phyloP scores from a whole-genome alignment of 2,113 vertebrate species.

The Rostratula benghalensis region DNA sequence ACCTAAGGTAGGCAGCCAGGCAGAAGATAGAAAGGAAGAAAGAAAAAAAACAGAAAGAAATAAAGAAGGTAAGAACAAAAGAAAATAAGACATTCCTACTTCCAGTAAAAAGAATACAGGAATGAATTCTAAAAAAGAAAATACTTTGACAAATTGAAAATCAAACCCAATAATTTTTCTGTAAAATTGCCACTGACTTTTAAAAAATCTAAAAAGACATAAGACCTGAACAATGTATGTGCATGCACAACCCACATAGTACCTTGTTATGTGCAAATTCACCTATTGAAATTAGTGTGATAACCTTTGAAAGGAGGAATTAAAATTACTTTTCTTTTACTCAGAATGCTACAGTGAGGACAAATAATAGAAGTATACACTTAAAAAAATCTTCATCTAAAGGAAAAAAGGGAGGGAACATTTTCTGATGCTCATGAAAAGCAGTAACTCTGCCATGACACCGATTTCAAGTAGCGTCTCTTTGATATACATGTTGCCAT shows the following conservation, averaged over 20 bases:
- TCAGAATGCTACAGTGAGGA: background rate
- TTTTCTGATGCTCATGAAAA: constrained; percentile 10
- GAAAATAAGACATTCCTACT: background rate
- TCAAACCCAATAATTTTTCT: background rate
- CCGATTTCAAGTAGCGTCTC: background rate
- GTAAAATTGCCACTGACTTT: background rate
- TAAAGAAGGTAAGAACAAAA: background rate
- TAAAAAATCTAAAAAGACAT: background rate
- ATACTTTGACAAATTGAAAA: background rate
- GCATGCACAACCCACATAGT: background rate
- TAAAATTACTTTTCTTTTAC: constrained; percentile 22
- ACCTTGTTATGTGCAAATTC: background rate
- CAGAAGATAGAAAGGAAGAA: background rate
- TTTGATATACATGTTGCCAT: background rate
- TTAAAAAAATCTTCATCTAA: background rate
- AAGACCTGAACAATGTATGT: background rate
- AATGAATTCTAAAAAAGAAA: background rate
- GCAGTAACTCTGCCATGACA: background rate
- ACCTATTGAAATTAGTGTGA: background rate
- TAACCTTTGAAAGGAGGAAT: constrained; percentile 34
- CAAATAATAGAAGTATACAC: background rate
- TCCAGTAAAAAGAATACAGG: background rate
- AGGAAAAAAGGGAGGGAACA: background rate
- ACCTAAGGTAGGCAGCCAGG: background rate
- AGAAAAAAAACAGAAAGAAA: background rate